phyloP scores from a whole-genome alignment of 2,113 vertebrate species.

The Capreolus pygargus region DNA sequence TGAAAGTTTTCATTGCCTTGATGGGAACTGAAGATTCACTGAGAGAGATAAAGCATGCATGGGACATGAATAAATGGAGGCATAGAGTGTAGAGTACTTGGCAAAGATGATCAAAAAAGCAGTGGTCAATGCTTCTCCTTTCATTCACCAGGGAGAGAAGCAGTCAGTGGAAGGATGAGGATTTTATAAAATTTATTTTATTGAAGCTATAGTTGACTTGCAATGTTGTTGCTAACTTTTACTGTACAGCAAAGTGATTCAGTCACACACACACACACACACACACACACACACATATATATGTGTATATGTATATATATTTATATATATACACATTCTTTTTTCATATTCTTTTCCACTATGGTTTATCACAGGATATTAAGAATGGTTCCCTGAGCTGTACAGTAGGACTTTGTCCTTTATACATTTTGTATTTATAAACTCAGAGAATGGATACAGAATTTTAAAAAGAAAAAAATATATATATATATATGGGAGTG shows the following conservation, averaged over 20 bases:
- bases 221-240: not conserved
- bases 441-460: not conserved
- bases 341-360: not conserved
- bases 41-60: not conserved
- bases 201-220: not conserved
- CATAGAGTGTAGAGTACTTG: not conserved
- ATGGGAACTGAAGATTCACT: not conserved
- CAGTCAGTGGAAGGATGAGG: not conserved
- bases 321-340: fast-evolving
- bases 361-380: not conserved
- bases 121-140: not conserved
- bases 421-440: not conserved
- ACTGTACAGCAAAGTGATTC: not conserved
- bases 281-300: no score
- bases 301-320: no score
- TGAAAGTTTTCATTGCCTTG: not conserved
- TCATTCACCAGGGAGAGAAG: not conserved
- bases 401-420: not conserved
- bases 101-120: not conserved
- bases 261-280: not conserved
- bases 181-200: not conserved
- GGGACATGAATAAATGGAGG: not conserved
- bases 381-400: not conserved
- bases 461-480: not conserved
- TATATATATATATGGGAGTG: not conserved